Evolutionary conservation across 2,113 vertebrate species (phyloP).

Genomic region (Erythrolamprus reginae): DNA sequence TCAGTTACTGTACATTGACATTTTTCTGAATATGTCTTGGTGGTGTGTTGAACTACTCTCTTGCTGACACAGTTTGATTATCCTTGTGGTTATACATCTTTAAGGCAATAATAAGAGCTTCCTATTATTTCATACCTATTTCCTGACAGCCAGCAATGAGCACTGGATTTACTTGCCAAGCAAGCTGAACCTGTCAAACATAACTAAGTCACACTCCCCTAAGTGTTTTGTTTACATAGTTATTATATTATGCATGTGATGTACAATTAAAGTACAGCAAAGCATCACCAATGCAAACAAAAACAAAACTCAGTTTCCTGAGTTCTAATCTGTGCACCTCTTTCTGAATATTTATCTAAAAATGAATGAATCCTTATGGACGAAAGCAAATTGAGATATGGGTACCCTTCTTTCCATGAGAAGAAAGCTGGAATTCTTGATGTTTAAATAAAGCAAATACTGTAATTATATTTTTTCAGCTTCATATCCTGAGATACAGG

Average conservation of each 20-base stretch:
- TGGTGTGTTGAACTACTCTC: background rate
- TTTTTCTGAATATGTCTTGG: background rate
- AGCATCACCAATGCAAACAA: background rate
- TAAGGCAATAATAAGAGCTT: background rate
- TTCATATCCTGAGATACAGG: background rate
- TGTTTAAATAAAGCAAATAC: background rate
- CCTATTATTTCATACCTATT: background rate
- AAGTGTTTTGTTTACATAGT: conserved; percentile 7
- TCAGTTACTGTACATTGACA: background rate
- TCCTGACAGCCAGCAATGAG: background rate
- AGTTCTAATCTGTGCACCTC: background rate
- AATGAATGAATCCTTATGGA: background rate
- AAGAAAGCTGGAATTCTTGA: background rate
- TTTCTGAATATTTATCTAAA: background rate
- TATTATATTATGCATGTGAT: conserved; percentile 7
- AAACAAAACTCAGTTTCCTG: background rate
- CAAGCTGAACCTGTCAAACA: conserved; percentile 2
- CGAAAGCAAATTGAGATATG: background rate
- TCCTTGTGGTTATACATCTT: background rate
- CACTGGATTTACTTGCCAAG: background rate
- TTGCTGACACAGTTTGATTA: background rate
- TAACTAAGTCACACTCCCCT: conserved; percentile 1
- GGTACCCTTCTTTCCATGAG: background rate
- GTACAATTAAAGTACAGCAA: background rate
- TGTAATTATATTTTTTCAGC: background rate